Evolutionary conservation across 2,113 vertebrate genomes (phyloP).

Genomic region (Sinocyclocheilus anophthalmus): DNA sequence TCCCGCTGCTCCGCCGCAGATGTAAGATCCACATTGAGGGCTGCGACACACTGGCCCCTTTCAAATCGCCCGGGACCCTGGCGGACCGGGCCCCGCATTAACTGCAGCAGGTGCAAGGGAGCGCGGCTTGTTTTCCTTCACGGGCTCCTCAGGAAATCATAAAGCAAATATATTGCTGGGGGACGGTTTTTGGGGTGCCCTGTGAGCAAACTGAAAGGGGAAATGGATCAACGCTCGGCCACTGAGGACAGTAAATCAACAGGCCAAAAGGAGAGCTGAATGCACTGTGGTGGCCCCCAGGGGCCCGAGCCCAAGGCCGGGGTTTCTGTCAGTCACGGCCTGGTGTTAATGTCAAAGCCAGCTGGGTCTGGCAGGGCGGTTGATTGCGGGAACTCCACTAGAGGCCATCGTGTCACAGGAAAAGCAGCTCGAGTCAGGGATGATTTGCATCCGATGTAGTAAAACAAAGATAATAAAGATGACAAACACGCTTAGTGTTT

Average conservation of each 20-base stretch:
- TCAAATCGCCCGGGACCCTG: slow-evolving; percentile 51
- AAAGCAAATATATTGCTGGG: slow-evolving; percentile 84
- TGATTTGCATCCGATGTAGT: slow-evolving; percentile 35
- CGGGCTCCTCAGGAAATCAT: slow-evolving; percentile 83
- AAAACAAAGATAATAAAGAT: slow-evolving; percentile 40
- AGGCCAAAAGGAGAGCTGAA: slow-evolving; percentile 80
- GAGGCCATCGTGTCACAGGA: slow-evolving; percentile 81
- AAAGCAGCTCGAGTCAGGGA: slow-evolving; percentile 56
- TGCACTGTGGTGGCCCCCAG: slow-evolving; percentile 78
- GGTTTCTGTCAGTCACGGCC: slow-evolving; percentile 78
- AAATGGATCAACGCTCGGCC: slow-evolving; percentile 80
- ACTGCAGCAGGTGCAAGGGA: slow-evolving; percentile 82
- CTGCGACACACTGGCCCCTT: slow-evolving; percentile 62
- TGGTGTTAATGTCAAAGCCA: slow-evolving; percentile 82
- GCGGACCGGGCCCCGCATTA: slow-evolving; percentile 61
- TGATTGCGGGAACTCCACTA: slow-evolving; percentile 80
- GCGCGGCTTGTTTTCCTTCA: slow-evolving; percentile 74
- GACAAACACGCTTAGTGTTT: slow-evolving; percentile 11
- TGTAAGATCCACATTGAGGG: slow-evolving; percentile 73
- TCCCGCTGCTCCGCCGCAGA: slow-evolving; percentile 61
- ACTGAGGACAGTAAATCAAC: slow-evolving; percentile 84
- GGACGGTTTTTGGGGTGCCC: slow-evolving; percentile 82
- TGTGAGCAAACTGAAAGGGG: slow-evolving; percentile 82
- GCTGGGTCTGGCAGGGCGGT: slow-evolving; percentile 79
- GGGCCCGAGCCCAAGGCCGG: slow-evolving; percentile 72